These are phyloP conservation scores for Acrocyrtus sp. DNA, from an alignment of 2,888 invertebrate species.

Conservation along the genomic window DNA sequence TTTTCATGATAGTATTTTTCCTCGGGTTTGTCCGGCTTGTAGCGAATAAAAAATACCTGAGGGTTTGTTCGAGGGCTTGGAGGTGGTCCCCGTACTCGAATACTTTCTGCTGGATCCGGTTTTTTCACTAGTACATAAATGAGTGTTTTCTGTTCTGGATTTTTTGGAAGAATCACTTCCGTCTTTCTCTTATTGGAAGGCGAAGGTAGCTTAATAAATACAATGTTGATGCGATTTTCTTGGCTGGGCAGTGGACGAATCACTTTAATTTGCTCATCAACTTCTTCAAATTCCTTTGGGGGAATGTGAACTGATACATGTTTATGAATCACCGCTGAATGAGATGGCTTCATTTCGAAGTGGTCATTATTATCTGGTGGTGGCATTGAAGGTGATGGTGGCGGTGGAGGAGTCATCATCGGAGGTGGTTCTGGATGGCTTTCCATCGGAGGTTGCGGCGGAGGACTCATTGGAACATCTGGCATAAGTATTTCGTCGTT, in stretches of 20 bases:
- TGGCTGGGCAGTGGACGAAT: slow-evolving; percentile 29
- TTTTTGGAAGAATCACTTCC: slow-evolving; percentile 25
- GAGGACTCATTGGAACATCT: neutral
- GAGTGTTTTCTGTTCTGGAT: slow-evolving; percentile 36
- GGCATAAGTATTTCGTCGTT: no score
- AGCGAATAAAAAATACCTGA: slow-evolving; percentile 32
- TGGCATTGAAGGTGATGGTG: slow-evolving; percentile 11
- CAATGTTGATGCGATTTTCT: slow-evolving; percentile 36
- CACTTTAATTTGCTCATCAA: slow-evolving; percentile 10
- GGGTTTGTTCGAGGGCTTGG: slow-evolving; percentile 28
- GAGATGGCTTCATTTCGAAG: neutral
- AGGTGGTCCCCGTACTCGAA: slow-evolving; percentile 8
- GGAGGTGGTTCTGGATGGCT: slow-evolving; percentile 3
- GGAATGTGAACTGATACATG: slow-evolving; percentile 36
- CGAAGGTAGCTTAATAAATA: slow-evolving; percentile 37
- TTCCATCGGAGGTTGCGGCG: neutral
- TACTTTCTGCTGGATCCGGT: slow-evolving; percentile 7
- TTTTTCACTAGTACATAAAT: slow-evolving; percentile 28
- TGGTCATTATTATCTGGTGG: slow-evolving; percentile 2
- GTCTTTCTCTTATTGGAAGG: slow-evolving; percentile 8
- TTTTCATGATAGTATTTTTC: no score
- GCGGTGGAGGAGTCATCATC: slow-evolving; percentile 1
- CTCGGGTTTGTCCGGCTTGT: slow-evolving; percentile 28
- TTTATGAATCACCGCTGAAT: slow-evolving; percentile 14
- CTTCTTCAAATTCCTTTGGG: slow-evolving; percentile 32